Evolutionary conservation across 2,113 vertebrate genomes (phyloP), one percentile per base, ranked within the genome.

Genomic region (Pitta sordida): DNA sequence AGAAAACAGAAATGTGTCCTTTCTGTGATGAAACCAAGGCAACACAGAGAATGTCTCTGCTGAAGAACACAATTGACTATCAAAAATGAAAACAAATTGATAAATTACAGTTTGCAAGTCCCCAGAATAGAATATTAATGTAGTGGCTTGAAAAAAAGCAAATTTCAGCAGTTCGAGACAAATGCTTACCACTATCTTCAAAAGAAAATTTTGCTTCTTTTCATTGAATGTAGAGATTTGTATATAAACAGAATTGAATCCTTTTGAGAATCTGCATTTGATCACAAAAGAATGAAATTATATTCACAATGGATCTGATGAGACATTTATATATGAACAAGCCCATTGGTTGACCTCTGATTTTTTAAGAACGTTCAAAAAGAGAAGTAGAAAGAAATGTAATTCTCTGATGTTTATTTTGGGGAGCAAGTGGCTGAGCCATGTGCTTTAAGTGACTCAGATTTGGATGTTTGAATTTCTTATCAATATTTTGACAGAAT

Each of bases 401-500:
- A 85, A 37, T 83, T 51, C 12, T 91, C 65, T 94, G 39, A 6
- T 55, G 5, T 84, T 91, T 92, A 84, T 86, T 94, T 89, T 56
- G 41, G 37, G 69, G 93, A 93, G 49, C 3, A 2, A 81, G 32
- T 79, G 49, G 37, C 79, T 83, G 63, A 85, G 53, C 62, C 70
- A 76, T 60, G 70, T 89, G 51, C 76, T 94, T 7, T 59, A 37
- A 86, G n/a, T 93, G 62, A 91, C 53, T 90, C 39, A 91, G 37
- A 62, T 78, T 30, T 87, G 69, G 15, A 43, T 89, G 62, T 91
- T 69, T 86, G 44, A 84, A 58, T 82, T 93, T 86, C 60, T 96
- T 64, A 79, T 49, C 60, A 78, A 94, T 94, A 79, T 91, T 95
- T 92, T 92, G 86, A 84, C 65, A 91, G 81, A 68, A 91, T 56